Conservation (phyloP, 2,797 vertebrate species). For the Alosa sapidissima region DNA sequence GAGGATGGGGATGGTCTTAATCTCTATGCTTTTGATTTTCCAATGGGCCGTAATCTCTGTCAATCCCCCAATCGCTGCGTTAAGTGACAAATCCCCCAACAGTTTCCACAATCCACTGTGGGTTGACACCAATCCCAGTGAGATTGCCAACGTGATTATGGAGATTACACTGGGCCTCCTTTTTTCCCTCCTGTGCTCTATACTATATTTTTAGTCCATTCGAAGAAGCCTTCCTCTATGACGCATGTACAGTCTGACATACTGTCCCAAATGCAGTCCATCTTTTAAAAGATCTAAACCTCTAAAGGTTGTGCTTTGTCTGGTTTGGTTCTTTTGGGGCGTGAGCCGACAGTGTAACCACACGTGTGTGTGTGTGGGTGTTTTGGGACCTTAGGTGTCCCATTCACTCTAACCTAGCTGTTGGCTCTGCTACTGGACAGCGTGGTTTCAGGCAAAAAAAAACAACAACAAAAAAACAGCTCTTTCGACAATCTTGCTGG, state of each 20-base stretch:
- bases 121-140: conserved; percentile 31
- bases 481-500: conserved; percentile 22
- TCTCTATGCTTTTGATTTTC: conserved; percentile 25
- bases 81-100: conserved; percentile 30
- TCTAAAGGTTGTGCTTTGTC: conserved; percentile 14
- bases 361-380: not conserved
- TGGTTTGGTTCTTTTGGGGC: not conserved
- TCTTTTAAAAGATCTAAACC: not conserved
- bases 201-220: not conserved
- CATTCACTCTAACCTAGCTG: not conserved
- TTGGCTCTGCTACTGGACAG: not conserved
- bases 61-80: conserved; percentile 5
- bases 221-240: not conserved
- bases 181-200: not conserved
- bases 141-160: conserved; percentile 21
- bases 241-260: not conserved
- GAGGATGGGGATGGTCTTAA: conserved; percentile 16
- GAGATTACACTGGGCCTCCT: conserved; percentile 10
- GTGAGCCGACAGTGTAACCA: not conserved
- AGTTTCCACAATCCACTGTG: conserved; percentile 31
- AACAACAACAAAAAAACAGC: not conserved
- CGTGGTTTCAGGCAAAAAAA: not conserved
- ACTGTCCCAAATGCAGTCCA: not conserved
- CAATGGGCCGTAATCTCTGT: conserved; percentile 29
- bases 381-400: not conserved